Base-by-base conservation (phyloP, 64 coral and sea anemone genomes). In the Actinia tenebrosa region DNA sequence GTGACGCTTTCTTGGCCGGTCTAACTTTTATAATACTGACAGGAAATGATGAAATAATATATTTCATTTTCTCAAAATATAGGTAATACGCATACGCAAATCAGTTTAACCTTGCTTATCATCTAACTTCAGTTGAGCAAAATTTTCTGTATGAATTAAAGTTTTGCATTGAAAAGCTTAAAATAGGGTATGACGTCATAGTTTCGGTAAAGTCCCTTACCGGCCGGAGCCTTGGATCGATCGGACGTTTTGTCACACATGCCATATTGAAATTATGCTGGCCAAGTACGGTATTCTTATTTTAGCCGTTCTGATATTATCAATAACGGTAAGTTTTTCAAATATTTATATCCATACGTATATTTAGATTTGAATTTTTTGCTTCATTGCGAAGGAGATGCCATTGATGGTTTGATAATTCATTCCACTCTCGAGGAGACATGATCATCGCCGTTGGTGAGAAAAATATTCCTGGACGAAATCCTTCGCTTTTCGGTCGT, bases 261-360 rank as follows among this genome's bases (percentile, higher is more conserved):
- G 23, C 64, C 64, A 69, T 75, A 75, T 10, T 13, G 69, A 2
- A 75, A 69, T 5, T 26, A 75, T 75, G 69, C 25, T 75, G 22
- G 69, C 69, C 18, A 75, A 75, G 20, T 75, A 25, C 20, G 69
- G 69, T 1, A 16, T 26, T 75, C 20, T 75, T 13, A 30, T 42
- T 11, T 42, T 75, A 75, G 69, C 69, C 23, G 69, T 75, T 30
- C 20, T 75, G 3, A 11, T 25, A 25, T 75, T 75, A 30, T 75
- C 69, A 13, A 26, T 75, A 14, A 75, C 69, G 69, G 69, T 75
- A 30, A 75, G 69, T 75, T 75, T 75, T 75, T 75, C 69, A 75
- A 75, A 75, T 75, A 75, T 75, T 75, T 37, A 75, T 75, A 42
- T 75, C 69, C 0, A 75, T 75, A 75, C 25, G 2, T 75, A 30